Base-by-base conservation (phyloP, 2,888 invertebrate species). In the Falcaria lacertinaria region DNA sequence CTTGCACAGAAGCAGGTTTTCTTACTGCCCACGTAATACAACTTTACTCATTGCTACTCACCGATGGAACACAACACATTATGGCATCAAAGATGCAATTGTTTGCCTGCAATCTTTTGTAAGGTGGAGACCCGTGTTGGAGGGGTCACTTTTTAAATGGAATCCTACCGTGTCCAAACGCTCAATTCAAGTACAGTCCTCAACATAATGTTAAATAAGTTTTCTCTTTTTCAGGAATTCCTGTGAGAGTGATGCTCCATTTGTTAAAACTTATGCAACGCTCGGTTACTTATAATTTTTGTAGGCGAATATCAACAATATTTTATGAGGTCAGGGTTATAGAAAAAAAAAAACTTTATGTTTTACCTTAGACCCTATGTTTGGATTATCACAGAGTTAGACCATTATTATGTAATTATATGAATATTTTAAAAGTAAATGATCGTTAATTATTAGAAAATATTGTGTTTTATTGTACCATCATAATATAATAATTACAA, bases 261-360 rank as follows among this genome's bases (percentile, higher is more conserved):
- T 96, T 91, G 96, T 96, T 89, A 97, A 97, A 93, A 97, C 96
- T 77, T 97, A 97, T 85, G 95, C 96, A 82, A 97, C 96, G 67
- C 93, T 97, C 85, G 97, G 97, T 86, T 97, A 97, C 86, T 94
- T 97, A 91, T 97, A 95, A 93, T 91, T 90, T 86, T 68, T 69
- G 83, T 87, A 86, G 86, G 69, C 68, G 68, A 76, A 72, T 79
- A 81, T 79, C 79, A 80, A 81, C 64, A 80, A 81, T 80, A 77
- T 77, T 76, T 81, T 76, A 74, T 68, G 65, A 80, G 66, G 74
- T 73, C 78, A 81, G 79, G 80, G 81, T 80, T 80, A 69, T 78
- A 80, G 70, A 65, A 64, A 62, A 28, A 52, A 60, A 74, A 69
- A 67, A 64, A 68, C 78, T 84, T 82, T 74, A 73, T 83, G 87